Conservation (phyloP, 2,113 vertebrate genomes). For the Stegastes partitus region DNA sequence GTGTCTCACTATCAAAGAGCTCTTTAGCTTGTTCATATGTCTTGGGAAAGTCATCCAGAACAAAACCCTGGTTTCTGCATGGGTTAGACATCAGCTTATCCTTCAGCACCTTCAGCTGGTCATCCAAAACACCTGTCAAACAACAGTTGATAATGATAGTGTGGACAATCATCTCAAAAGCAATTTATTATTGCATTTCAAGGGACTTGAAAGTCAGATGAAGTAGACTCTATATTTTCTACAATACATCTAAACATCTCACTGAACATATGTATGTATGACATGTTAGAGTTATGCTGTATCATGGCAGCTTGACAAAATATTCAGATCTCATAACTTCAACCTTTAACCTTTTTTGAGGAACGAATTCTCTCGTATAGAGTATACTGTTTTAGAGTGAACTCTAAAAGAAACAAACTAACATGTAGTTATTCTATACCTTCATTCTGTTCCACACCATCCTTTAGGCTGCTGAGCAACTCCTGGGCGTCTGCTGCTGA, state of each 20-base stretch:
- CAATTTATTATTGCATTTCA: no score
- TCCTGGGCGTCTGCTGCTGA: conserved; percentile 77
- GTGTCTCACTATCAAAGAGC: conserved; percentile 88
- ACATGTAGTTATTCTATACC: conserved; percentile 68
- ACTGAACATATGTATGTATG: no score
- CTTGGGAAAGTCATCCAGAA: conserved; percentile 92
- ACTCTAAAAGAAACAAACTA: neutral
- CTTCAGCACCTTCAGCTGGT: conserved; percentile 87
- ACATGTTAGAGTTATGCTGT: no score
- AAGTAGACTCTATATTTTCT: no score
- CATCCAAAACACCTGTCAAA: conserved; percentile 85
- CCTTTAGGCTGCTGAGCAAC: conserved; percentile 84
- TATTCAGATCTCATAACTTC: no score
- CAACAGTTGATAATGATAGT: neutral
- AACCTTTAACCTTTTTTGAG: no score
- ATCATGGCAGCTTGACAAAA: no score
- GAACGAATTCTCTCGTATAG: no score
- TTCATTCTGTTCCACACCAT: conserved; percentile 86
- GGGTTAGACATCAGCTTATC: conserved; percentile 91
- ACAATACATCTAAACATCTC: no score
- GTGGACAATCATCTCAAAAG: neutral
- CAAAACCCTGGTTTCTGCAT: conserved; percentile 94
- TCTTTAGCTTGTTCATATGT: conserved; percentile 89
- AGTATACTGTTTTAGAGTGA: no score
- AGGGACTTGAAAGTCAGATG: neutral